phyloP scores from a whole-genome alignment of 2,797 vertebrate genomes.

The Pseudochirops cupreus region DNA sequence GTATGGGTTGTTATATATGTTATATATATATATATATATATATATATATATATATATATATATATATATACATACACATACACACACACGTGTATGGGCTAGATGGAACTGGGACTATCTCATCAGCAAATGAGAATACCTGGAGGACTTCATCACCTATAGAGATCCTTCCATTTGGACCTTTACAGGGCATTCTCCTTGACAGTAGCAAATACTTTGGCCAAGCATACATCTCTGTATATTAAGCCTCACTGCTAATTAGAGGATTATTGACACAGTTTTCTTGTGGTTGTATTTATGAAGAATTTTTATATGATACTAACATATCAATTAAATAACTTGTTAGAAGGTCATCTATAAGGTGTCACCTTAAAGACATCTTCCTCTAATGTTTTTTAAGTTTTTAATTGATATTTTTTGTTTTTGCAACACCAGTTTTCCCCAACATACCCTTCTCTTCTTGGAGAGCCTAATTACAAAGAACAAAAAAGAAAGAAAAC shows the following conservation, averaged over 20 bases:
- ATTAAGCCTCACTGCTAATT: background rate
- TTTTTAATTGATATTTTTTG: background rate
- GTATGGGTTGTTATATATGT: background rate
- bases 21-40: too few relatives aligned
- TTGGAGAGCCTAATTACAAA: background rate
- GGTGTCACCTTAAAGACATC: background rate
- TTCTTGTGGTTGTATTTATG: background rate
- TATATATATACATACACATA: too few relatives aligned
- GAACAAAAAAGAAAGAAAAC: background rate
- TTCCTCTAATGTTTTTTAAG: background rate
- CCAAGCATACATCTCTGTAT: background rate
- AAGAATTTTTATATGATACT: background rate
- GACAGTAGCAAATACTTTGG: background rate
- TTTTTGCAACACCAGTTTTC: background rate
- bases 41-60: too few relatives aligned
- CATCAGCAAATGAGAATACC: background rate
- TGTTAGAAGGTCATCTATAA: background rate
- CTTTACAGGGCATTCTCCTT: background rate
- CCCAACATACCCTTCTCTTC: background rate
- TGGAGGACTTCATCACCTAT: background rate
- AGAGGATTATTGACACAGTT: background rate
- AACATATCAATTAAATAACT: background rate
- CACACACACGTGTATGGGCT: background rate
- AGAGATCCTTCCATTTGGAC: background rate
- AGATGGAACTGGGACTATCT: background rate